Evolutionary conservation across 2,113 vertebrate genomes (phyloP).

Genomic region (Anguilla japonica): DNA sequence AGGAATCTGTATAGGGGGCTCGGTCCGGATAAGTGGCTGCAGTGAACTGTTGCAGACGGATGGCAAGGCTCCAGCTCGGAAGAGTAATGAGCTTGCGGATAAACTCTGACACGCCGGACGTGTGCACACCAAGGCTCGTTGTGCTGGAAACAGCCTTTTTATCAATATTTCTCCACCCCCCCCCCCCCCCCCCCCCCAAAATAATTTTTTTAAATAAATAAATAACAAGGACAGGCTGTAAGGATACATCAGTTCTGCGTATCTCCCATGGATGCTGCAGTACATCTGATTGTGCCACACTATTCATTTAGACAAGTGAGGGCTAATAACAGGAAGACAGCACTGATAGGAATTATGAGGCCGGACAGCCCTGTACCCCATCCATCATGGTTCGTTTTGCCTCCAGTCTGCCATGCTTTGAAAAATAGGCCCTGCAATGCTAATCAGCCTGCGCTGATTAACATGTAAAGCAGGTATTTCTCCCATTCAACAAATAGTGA

Average conservation of each 20-base stretch:
- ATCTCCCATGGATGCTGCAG: neutral
- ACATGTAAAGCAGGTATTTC: neutral
- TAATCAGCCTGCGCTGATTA: neutral
- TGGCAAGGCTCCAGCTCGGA: neutral
- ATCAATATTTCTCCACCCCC: neutral
- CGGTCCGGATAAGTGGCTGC: conserved; percentile 23
- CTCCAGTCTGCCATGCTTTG: neutral
- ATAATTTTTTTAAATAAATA: neutral
- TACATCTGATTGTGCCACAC: conserved; percentile 2
- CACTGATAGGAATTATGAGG: neutral
- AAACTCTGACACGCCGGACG: conserved; percentile 4
- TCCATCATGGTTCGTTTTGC: neutral
- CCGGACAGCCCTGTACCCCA: neutral
- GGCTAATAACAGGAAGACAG: neutral
- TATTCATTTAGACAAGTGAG: conserved; percentile 1
- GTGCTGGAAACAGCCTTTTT: conserved; percentile 4
- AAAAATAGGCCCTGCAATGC: neutral
- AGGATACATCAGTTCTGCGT: neutral
- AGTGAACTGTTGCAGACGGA: neutral
- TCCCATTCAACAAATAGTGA: neutral
- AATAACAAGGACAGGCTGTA: neutral
- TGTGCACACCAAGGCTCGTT: neutral
- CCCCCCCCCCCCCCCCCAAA: too few relatives aligned
- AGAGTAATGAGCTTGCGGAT: conserved; percentile 19
- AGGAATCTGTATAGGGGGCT: conserved; percentile 31